phyloP scores from a whole-genome alignment of 1,140 invertebrate species.

The Bombus picipes region DNA sequence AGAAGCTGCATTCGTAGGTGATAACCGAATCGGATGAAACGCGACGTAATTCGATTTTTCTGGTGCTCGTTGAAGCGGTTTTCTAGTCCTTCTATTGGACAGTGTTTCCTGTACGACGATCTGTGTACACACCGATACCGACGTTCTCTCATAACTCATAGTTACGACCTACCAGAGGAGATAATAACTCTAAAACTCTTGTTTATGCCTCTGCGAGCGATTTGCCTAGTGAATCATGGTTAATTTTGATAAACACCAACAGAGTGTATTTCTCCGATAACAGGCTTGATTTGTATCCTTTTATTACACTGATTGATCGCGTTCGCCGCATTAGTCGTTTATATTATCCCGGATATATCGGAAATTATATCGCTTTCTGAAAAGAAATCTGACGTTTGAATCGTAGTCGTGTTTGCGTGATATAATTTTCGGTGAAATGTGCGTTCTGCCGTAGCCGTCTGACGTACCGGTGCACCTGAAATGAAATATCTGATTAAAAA shows the following conservation, averaged over 20 bases:
- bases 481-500: too few relatives aligned
- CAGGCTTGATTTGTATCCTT: conserved; percentile 34
- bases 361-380: not conserved
- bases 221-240: conserved; percentile 29
- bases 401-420: not conserved
- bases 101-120: conserved; percentile 23
- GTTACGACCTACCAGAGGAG: conserved; percentile 41
- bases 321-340: not conserved
- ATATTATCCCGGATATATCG: not conserved
- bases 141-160: conserved; percentile 29
- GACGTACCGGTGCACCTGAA: too few relatives aligned
- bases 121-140: conserved; percentile 33
- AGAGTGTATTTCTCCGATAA: conserved; percentile 35
- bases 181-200: conserved; percentile 48
- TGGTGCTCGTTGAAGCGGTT: conserved; percentile 39
- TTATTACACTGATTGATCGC: conserved; percentile 28
- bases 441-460: too few relatives aligned
- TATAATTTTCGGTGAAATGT: not conserved
- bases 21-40: conserved; percentile 47
- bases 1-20: conserved; percentile 7
- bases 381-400: not conserved
- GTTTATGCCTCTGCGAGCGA: conserved; percentile 38
- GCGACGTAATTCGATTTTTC: conserved; percentile 59
- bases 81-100: conserved; percentile 48
- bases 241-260: conserved; percentile 52